Base-by-base conservation (phyloP, 1,140 invertebrate species). In the Orchesella cincta region DNA sequence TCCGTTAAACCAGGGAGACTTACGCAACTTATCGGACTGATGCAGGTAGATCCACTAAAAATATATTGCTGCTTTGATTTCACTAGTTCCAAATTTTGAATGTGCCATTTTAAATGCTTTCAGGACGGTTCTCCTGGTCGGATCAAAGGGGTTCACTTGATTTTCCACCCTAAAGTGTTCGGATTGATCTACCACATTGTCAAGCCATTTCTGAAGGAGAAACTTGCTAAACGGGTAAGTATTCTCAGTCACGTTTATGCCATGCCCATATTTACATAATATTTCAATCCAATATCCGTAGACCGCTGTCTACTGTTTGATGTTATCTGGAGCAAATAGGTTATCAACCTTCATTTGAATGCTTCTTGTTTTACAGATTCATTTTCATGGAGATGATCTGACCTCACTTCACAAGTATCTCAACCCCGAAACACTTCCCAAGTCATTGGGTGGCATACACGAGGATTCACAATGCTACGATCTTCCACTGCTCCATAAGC, bases 131-230 rank as follows among this genome's bases (percentile, higher is more conserved):
- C 96, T 90, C 94, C 94, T 31, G 86, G 94, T 20, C 88, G 94
- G 77, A 89, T 96, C 81, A 95, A 94, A 85, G 93, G 94, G 84
- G 92, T 96, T 16, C 94, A 96, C 86, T 92, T 97, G 82, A 91
- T 97, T 0, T 95, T 95, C 83, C 91, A 96, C 83, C 94, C 94
- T 0, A 93, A 92, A 86, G 87, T 96, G 64, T 95, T 96, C 85
- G 94, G 93, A 80, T 89, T 95, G 84, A 91, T 96, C 0, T 95
- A 94, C 90, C 89, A 90, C 64, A 89, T 97, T 83, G 93, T 96
- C 85, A 94, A 94, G 84, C 94, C 94, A 0, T 93, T 96, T 82
- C 90, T 96, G 34, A 89, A 89, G 75, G 92, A 94, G 79, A 96
- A 96, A 85, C 88, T 95, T 39, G 92, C 90, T 84, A 90, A 88